Base-by-base conservation (phyloP, 2,113 vertebrate species). In the Dipodomys merriami region DNA sequence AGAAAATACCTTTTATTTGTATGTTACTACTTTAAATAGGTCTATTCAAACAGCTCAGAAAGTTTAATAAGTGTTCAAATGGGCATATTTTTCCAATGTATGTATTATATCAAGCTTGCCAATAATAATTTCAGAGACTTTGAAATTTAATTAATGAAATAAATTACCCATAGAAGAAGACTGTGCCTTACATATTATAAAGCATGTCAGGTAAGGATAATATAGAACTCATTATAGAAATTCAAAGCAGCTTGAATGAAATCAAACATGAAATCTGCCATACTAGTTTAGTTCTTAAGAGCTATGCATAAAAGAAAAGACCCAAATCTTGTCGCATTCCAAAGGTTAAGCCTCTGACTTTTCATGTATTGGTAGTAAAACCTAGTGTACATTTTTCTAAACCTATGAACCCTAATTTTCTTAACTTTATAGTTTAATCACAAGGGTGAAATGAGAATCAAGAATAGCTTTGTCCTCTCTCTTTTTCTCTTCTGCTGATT, bases 81-180 rank as follows among this genome's bases (percentile, higher is more conserved):
- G 4, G 71, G 13, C 16, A n/a, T 57, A 69, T 80, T 82, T 91
- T 92, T 84, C 22, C 74, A 77, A 77, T 57, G 13, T 57, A 16
- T 16, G 25, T 85, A 62, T 78, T 25, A 35, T 83, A 12, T 86
- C 5, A 86, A 78, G 94, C 74, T 90, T 85, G 27, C 33, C 25
- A 30, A 68, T 60, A 91, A 93, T 60, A 74, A 83, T 90, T 85
- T 76, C n/a, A 74, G 69, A 91, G 12, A 62, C 33, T 79, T 90
- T 49, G 16, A 69, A 4, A 53, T 93, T 81, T 85, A 35, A 76
- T 79, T 79, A 83, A 68, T 77, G 46, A 71, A 11, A 18, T 57
- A 16, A 88, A 86, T 39, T 84, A 72, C 13, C 20, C 39, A 22
- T n/a, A 80, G 33, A 83, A 83, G 33, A 93, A 91, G 87, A 29